Evolutionary conservation across 2,113 vertebrate species (phyloP).

Genomic region (Larimichthys polyactis): DNA sequence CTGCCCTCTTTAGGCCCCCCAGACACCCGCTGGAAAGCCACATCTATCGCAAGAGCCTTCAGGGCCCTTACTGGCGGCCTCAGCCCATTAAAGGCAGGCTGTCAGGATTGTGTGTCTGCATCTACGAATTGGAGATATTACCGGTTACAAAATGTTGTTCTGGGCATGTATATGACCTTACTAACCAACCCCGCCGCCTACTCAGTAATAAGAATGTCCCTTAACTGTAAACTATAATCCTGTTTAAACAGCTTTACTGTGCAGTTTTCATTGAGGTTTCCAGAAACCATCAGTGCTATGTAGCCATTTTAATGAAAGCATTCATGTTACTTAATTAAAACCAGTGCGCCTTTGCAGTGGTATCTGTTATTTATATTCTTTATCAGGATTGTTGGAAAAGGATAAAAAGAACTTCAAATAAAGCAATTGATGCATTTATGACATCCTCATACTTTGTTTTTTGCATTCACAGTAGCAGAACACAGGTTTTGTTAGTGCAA

Average conservation of each 20-base stretch:
- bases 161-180: constrained; percentile 19
- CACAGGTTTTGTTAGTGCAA: constrained; percentile 56
- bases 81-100: constrained; percentile 67
- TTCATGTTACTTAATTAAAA: constrained; percentile 59
- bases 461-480: constrained; percentile 53
- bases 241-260: constrained; percentile 16
- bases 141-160: constrained; percentile 39
- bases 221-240: constrained; percentile 28
- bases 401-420: constrained; percentile 55
- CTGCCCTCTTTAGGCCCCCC: constrained; percentile 62
- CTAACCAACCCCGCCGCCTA: background rate
- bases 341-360: constrained; percentile 33
- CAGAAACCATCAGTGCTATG: constrained; percentile 32
- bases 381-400: constrained; percentile 47
- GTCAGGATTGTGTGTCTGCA: constrained; percentile 37
- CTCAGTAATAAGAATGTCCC: constrained; percentile 39
- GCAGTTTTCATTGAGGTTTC: constrained; percentile 36
- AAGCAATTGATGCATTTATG: constrained; percentile 65
- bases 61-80: constrained; percentile 61
- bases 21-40: constrained; percentile 77
- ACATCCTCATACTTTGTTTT: constrained; percentile 63
- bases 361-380: constrained; percentile 51
- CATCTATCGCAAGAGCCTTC: constrained; percentile 74
- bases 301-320: constrained; percentile 51
- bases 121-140: constrained; percentile 21